phyloP scores from a whole-genome alignment of 2,888 invertebrate genomes.

The Subacronicta megacephala region DNA sequence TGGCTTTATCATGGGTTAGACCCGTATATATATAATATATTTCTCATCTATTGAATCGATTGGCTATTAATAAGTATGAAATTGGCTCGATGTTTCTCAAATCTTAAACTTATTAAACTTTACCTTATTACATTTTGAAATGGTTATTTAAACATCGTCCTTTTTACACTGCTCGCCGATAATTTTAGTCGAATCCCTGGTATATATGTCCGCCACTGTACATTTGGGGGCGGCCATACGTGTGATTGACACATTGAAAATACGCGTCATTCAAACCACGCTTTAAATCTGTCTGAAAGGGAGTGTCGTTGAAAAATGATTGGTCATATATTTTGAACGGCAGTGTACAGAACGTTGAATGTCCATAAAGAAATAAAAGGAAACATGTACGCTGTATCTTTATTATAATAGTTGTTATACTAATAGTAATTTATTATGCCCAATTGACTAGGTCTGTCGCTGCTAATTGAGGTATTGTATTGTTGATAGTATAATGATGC shows the following conservation, averaged over 20 bases:
- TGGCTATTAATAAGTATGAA: no score
- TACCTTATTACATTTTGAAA: slow-evolving; percentile 9
- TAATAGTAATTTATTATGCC: slow-evolving; percentile 57
- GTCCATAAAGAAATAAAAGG: slow-evolving; percentile 46
- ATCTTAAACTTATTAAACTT: no score
- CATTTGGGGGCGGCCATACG: slow-evolving; percentile 70
- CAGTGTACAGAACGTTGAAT: slow-evolving; percentile 38
- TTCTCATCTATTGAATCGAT: no score
- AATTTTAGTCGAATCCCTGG: slow-evolving; percentile 44
- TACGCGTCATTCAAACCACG: slow-evolving; percentile 73
- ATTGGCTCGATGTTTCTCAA: no score
- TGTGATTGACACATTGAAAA: slow-evolving; percentile 79
- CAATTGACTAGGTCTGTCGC: slow-evolving; percentile 51
- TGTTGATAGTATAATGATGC: slow-evolving; percentile 30
- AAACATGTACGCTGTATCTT: slow-evolving; percentile 37
- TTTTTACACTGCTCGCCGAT: slow-evolving; percentile 21
- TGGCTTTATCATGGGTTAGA: no score
- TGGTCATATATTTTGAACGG: slow-evolving; percentile 64
- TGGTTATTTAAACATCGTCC: slow-evolving; percentile 16
- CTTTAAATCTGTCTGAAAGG: slow-evolving; percentile 73
- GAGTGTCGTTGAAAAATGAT: slow-evolving; percentile 79
- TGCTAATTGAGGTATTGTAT: slow-evolving; percentile 38
- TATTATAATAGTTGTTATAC: slow-evolving; percentile 49
- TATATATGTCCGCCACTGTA: slow-evolving; percentile 62
- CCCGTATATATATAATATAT: no score